These are phyloP conservation scores for Arizona elegans DNA, from an alignment of 2,113 vertebrate species.

Conservation along the genomic window DNA sequence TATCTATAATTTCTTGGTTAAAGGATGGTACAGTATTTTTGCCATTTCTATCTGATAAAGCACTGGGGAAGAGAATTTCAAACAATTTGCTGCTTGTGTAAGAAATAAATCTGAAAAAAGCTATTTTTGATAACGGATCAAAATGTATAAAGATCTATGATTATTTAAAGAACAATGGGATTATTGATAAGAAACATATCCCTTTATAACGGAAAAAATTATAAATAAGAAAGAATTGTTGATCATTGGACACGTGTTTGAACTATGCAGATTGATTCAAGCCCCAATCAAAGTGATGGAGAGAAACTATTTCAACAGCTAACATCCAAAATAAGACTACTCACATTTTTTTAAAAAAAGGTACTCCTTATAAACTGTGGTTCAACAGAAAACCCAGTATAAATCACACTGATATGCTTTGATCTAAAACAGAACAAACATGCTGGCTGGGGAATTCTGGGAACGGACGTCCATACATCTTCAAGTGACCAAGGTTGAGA, in stretches of 20 bases:
- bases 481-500: too few relatives aligned
- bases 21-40: not conserved
- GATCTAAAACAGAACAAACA: not conserved
- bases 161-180: too few relatives aligned
- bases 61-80: not conserved
- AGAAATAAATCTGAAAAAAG: not conserved
- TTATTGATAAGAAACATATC: too few relatives aligned
- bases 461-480: too few relatives aligned
- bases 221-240: not conserved
- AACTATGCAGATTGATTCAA: not conserved
- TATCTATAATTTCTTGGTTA: not conserved
- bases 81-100: not conserved
- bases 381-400: not conserved
- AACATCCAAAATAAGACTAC: not conserved
- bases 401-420: not conserved
- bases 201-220: not conserved
- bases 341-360: not conserved
- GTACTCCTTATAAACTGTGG: not conserved
- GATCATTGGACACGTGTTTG: not conserved
- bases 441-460: too few relatives aligned
- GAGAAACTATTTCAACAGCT: not conserved
- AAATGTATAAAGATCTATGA: too few relatives aligned
- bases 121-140: too few relatives aligned
- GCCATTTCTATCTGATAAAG: not conserved
- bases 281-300: not conserved